Percentiles rank a stretch among this genome's conserved stretches.
Evolutionary conservation across 2,113 vertebrate genomes (phyloP).

Genomic region (Rhombomys opimus): DNA sequence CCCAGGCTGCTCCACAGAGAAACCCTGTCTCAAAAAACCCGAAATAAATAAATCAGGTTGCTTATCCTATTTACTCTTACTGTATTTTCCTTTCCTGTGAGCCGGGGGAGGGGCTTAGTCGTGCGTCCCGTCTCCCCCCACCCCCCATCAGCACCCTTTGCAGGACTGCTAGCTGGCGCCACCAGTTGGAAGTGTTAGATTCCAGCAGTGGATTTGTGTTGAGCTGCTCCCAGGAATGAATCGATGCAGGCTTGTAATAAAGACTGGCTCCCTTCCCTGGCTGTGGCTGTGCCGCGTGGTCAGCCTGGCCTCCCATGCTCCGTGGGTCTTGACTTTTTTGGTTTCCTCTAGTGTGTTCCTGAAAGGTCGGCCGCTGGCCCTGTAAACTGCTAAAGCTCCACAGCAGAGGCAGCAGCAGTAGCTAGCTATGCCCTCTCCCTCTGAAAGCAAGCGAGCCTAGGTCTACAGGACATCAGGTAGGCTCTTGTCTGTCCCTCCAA

Average conservation of each 20-base stretch:
- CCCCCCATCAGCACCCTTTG: no score
- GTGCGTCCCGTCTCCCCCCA: no score
- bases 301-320: not conserved
- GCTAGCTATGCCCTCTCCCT: not conserved
- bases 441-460: not conserved
- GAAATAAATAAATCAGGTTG: not conserved
- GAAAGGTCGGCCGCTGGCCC: not conserved
- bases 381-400: not conserved
- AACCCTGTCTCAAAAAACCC: no score
- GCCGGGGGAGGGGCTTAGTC: not conserved
- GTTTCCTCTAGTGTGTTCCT: not conserved
- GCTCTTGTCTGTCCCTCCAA: constrained; percentile 3
- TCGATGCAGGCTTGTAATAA: not conserved
- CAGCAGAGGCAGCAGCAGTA: not conserved
- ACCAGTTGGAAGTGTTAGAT: not conserved
- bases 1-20: no score
- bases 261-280: not conserved
- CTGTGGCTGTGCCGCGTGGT: accelerated
- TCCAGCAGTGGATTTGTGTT: constrained; percentile 1
- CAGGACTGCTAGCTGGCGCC: not conserved
- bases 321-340: not conserved
- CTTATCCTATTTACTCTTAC: not conserved
- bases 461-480: not conserved
- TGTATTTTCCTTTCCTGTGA: not conserved
- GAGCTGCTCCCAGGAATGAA: constrained; percentile 15